Base-by-base conservation (phyloP, 2,113 vertebrate species). In the Vimba vimba region DNA sequence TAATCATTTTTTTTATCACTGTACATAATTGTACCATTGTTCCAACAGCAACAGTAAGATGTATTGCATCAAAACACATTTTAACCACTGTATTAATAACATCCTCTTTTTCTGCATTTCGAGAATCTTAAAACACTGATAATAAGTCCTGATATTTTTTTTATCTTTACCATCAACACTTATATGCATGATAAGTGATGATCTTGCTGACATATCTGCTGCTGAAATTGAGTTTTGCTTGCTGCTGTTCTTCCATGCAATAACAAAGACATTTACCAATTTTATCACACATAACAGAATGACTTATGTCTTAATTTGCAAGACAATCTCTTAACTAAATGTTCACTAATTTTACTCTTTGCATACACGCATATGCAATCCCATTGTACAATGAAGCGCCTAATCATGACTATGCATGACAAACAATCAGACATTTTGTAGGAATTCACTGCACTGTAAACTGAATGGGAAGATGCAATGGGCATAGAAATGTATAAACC, bases 311-410 rank as follows among this genome's bases (percentile, higher is more conserved):
- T 87, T 47, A 85, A 57, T 85, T 78, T 89, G 88, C 88, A 83
- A 87, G 88, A 89, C 88, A 89, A 89, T 87, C 87, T 71, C 66
- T 78, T 57, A 74, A 39, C 73, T 71, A 82, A 64, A 74, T 52
- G 21, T 79, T 66, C 62, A 82, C 86, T 79, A 59, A 47, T 75
- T 50, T 68, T 83, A 81, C 59, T 71, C 52, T 83, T 73, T n/a
- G 59, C 68, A 85, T 77, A 82, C 82, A 88, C 57, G n/a, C 59
- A 80, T 36, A 80, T 84, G 62, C 52, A 55, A 7, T 80, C 47
- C 55, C 39, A 50, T 79, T 89, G 82, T 89, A 87, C 76, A 87
- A 23, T 79, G 43, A 75, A 68, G 27, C 77, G 15, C 50, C 50
- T 52, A 75, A 85, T 39, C 64, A 64, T 27, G 19, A 87, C 73